Conservation (phyloP, 1,140 invertebrate genomes). For the Tetramorium parvispinum region DNA sequence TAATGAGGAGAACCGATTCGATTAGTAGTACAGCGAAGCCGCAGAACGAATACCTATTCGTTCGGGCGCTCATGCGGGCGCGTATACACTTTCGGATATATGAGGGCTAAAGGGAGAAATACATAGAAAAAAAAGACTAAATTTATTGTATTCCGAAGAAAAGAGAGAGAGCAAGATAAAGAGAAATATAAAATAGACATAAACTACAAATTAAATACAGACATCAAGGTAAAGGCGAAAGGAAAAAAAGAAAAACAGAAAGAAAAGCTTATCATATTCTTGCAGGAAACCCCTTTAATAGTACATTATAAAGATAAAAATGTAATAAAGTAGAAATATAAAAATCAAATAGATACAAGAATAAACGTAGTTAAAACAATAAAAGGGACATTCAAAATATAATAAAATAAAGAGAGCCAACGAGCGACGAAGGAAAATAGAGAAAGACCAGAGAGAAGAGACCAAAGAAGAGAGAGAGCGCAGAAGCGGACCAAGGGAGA, state of each 20-base stretch:
- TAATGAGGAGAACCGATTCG: slow-evolving; percentile 10
- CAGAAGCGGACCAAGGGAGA: slow-evolving; percentile 32
- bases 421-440: not conserved
- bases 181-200: not conserved
- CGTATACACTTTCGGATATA: not conserved
- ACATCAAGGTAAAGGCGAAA: not conserved
- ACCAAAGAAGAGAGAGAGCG: slow-evolving; percentile 19
- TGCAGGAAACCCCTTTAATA: not conserved
- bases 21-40: not conserved
- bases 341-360: not conserved
- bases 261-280: not conserved
- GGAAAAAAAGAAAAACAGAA: not conserved
- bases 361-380: not conserved
- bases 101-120: not conserved
- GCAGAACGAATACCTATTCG: not conserved
- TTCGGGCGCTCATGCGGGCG: not conserved
- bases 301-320: not conserved
- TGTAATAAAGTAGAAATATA: not conserved
- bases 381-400: not conserved
- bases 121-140: not conserved
- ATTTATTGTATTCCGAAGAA: not conserved
- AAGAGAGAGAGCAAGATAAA: not conserved
- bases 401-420: slow-evolving; percentile 5
- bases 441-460: slow-evolving; percentile 6
- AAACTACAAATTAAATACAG: not conserved